Evolutionary conservation across 37 sponge, comb jelly and placozoan species (phyloP).

Genomic region (Eunapius fragilis): DNA sequence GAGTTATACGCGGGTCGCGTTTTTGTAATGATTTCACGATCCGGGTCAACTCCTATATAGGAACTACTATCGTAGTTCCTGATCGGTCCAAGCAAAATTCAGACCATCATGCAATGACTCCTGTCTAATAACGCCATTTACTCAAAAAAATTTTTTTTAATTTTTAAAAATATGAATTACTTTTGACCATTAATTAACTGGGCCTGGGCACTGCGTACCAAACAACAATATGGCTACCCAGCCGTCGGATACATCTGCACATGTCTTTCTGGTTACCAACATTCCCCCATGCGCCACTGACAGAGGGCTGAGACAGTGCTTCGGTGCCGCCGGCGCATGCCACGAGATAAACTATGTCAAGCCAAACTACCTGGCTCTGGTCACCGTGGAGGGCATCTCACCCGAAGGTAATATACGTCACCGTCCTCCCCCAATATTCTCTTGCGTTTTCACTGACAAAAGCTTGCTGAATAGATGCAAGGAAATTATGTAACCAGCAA

Average conservation of each 20-base stretch:
- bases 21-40: too few relatives aligned
- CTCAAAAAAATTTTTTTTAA: too few relatives aligned
- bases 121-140: too few relatives aligned
- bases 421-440: too few relatives aligned
- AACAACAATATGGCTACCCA: neutral
- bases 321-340: neutral
- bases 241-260: neutral
- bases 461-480: neutral
- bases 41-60: too few relatives aligned
- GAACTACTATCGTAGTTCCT: too few relatives aligned
- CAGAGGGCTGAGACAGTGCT: neutral
- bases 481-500: neutral
- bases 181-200: too few relatives aligned
- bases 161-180: too few relatives aligned
- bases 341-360: neutral
- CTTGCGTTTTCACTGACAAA: neutral
- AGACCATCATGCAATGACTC: too few relatives aligned
- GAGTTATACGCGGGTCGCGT: too few relatives aligned
- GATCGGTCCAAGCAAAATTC: too few relatives aligned
- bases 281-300: neutral
- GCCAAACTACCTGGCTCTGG: neutral
- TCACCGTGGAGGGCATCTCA: neutral
- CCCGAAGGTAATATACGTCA: neutral
- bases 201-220: neutral
- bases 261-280: neutral